Conservation (phyloP, 2,113 vertebrate genomes). For the Psittacula cyanocephala region DNA sequence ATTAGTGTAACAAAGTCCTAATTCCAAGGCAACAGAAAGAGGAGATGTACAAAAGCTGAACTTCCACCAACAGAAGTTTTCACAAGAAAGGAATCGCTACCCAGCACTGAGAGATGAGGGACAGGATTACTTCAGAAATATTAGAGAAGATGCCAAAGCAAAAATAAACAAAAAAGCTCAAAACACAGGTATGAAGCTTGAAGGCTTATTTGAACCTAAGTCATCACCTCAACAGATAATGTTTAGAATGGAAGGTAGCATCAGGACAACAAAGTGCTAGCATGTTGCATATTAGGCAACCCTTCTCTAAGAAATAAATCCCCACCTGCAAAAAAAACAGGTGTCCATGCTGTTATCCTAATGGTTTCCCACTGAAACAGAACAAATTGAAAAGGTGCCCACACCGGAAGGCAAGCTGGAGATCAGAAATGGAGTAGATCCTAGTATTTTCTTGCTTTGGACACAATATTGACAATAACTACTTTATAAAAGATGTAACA, state of each 20-base stretch:
- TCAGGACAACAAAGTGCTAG: background rate
- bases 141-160: background rate
- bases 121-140: background rate
- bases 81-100: background rate
- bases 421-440: background rate
- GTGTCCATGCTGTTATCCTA: background rate
- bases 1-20: background rate
- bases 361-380: background rate
- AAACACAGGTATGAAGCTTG: background rate
- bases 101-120: background rate
- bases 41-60: background rate
- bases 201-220: background rate
- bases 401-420: background rate
- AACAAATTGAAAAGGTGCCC: background rate
- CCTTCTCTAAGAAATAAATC: background rate
- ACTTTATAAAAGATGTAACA: background rate
- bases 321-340: background rate
- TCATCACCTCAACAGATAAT: background rate
- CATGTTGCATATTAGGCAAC: background rate
- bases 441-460: background rate
- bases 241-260: background rate
- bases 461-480: background rate
- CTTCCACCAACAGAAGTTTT: background rate
- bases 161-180: background rate
- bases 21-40: background rate